Evolutionary conservation across 1,140 invertebrate species (phyloP), one percentile per base, ranked within the genome.

Genomic region (Zaprionus nigranus): DNA sequence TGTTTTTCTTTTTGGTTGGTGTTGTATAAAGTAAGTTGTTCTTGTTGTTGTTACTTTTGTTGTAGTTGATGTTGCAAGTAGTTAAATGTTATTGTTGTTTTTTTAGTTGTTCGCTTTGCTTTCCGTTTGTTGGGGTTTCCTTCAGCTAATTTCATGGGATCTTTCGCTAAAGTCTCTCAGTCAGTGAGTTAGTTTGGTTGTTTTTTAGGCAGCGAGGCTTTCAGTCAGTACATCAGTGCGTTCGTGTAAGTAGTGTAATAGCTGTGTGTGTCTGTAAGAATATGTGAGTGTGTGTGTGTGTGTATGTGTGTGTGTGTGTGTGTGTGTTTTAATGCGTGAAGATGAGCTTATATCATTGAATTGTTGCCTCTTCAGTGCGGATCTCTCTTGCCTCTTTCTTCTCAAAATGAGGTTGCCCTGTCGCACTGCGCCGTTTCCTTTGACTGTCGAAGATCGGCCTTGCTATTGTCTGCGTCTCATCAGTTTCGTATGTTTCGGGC

Each of bases 171-270:
- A 63, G 77, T 63, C 62, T 75, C 74, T 88, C 84, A 88, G 84
- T 88, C 85, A 88, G 84, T 88, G 85, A 88, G 84, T 87, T 87
- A 88, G 84, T 87, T 87, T 88, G 70, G 67, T 84, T 87, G 68
- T 75, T 82, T 63, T 53, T 70, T 88, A 88, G 84, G 84, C 84
- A 88, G 85, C 84, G 75, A 88, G 84, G 84, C 84, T 79, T 88
- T 88, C 84, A 88, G 84, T 88, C 84, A 88, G 85, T 88, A 90
- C 85, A 81, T 88, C 85, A 90, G 81, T 90, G 81, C 78, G 77
- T 78, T 77, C 30, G 40, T 43, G 38, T 61, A 56, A 28, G 36
- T 51, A 15, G 26, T 30, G 7, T 63, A 59, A 9, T 63, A 51
- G 78, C 30, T 61, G 13, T 28, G 15, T 58, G 43, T 64, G 24